Conservation (phyloP, 2,113 vertebrate genomes). For the Sitta europaea region DNA sequence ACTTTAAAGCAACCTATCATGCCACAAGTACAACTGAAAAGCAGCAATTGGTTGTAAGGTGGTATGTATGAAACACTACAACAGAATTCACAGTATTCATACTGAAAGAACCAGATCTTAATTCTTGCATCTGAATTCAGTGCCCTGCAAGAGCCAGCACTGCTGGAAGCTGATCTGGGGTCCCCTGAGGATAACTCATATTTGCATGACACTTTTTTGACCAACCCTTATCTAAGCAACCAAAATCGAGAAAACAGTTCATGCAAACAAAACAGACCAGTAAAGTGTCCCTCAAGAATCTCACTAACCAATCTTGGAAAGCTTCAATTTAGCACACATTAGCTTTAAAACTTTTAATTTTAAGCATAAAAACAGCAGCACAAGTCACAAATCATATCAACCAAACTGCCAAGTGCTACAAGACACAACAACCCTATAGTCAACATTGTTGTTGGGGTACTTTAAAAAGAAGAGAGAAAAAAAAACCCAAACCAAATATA, state of each 20-base stretch:
- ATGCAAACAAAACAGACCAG: not conserved
- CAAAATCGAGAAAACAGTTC: not conserved
- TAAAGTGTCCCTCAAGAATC: not conserved
- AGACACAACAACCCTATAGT: not conserved
- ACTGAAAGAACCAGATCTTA: conserved; percentile 27
- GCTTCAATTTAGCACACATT: not conserved
- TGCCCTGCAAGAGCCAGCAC: not conserved
- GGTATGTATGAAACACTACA: not conserved
- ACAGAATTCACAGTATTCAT: not conserved
- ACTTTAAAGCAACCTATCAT: not conserved
- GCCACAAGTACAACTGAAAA: not conserved
- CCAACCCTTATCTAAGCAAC: not conserved
- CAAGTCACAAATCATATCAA: not conserved
- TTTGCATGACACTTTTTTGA: not conserved
- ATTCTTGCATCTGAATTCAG: not conserved
- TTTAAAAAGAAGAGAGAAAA: not conserved
- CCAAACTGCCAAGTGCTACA: not conserved
- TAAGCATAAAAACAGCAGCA: not conserved
- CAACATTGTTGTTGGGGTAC: not conserved
- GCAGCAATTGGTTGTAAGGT: not conserved
- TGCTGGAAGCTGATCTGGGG: not conserved
- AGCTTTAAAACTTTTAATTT: too few species aligned
- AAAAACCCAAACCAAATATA: not conserved
- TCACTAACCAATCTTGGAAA: not conserved
- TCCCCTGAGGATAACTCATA: not conserved